Evolutionary conservation across 2,797 vertebrate species (phyloP), one percentile per base, ranked within the genome.

Genomic region (Rallus crepitans): DNA sequence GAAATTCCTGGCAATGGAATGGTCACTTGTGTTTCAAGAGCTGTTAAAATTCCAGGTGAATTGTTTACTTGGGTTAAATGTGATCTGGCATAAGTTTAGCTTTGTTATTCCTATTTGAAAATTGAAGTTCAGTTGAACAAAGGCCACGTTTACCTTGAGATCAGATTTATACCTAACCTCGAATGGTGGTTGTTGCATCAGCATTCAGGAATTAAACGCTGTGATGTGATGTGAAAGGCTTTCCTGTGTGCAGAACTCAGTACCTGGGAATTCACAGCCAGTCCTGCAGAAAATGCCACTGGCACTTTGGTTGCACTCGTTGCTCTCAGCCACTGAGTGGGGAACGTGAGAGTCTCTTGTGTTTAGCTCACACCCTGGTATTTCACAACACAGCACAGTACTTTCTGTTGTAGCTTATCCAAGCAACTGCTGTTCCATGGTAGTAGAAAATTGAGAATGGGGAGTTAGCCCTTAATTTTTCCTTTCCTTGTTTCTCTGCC

Each of bases 241-340:
- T 78, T 55, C 13, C 39, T 64, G 13, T 19, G 25, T 14, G 31
- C 31, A 15, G 45, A 56, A 0, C 47, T 77, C 21, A 8, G 0
- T 40, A 23, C 28, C 47, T 79, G 61, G 31, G 8, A 24, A 2
- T 56, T 68, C 56, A 25, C 31, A 56, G 20, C 35, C 28, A 17
- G 2, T 56, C 37, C 64, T 57, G 57, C 20, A 35, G 72, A 52
- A 90, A 45, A 45, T 23, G 11, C 3, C 33, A 4, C 21, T 33
- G 35, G 23, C 1, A 3, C 37, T 52, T n/a, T 0, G 2, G 8
- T 2, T 59, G 56, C 15, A 24, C 9, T 56, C 37, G 40, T 47
- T 64, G 5, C 50, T 37, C 30, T 37, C 12, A 52, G 82, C 12
- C 48, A 20, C 31, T 21, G 66, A 76, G 66, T 55, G 59, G 31